Base-by-base conservation (phyloP, 2,113 vertebrate species). In the Procavia capensis region DNA sequence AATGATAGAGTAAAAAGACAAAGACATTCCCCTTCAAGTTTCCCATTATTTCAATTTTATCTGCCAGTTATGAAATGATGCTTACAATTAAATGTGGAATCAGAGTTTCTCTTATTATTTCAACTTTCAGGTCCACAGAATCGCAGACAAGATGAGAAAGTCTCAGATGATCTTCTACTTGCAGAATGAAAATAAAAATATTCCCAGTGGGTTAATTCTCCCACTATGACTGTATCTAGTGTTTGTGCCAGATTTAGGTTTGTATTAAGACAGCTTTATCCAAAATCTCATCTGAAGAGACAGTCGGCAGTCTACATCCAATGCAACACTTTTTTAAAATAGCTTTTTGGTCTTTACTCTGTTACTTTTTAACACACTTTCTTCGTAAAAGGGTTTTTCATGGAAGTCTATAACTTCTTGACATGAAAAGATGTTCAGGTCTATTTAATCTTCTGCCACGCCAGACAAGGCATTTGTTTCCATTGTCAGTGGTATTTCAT, bases 21-120 rank as follows among this genome's bases (percentile, higher is more conserved):
- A 9, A 2, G 47, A n/a, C 11, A 84, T 0, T 25, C 10, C 85
- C 2, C 3, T 9, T 6, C 7, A 43, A 0, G 3, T 47, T 88
- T 79, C 29, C n/a, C 19, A 57, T 84, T 70, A 88, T 11, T 96
- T 89, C 64, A 72, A 54, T 82, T 82, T 61, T 82, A 61, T 41
- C 47, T 59, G 57, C 39, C n/a, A 61, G 79, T 76, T 64, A 41
- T 90, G 70, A 68, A 92, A 9, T 25, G 4, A 75, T 80, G 64
- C 29, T 85, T 75, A 86, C 59, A 92, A 72, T 9, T 45, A 66
- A 78, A 72, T 88, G 59, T 54, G 1, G 3, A 79, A 36, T 72
- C 91, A 82, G 31, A 9, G 2, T 72, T 96, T 80, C 34, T 14
- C 19, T 90, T 74, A 64, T 27, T 27, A 75, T 6, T 66, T 76